Percentiles rank a stretch among this genome's conserved stretches.
These are phyloP conservation scores for Sturmia bella DNA, from an alignment of 2,888 invertebrate species.

Conservation along the genomic window DNA sequence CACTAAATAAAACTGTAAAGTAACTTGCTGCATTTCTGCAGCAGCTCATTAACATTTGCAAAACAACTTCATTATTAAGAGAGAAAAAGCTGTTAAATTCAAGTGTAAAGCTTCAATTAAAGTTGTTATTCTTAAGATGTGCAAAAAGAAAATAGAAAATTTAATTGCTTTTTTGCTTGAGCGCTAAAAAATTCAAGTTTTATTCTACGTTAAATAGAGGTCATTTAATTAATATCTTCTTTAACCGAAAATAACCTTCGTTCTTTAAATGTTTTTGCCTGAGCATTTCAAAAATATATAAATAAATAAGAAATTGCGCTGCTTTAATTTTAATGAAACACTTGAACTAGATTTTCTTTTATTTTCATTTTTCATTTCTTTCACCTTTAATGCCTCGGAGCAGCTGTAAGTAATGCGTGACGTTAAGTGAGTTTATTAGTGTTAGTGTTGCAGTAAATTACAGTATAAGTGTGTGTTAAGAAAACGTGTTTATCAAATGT, in stretches of 20 bases:
- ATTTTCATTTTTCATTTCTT: conserved; percentile 11
- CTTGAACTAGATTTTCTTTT: conserved; percentile 59
- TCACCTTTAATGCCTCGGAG: background rate
- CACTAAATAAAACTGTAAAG: conserved; percentile 20
- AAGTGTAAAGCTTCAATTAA: background rate
- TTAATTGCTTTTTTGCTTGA: background rate
- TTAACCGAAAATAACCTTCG: background rate
- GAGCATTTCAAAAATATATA: background rate
- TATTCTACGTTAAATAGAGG: background rate
- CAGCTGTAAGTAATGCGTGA: conserved; percentile 28
- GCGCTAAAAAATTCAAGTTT: background rate
- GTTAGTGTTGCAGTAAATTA: conserved; percentile 42
- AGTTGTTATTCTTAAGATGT: background rate
- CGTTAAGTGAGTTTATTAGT: conserved; percentile 1
- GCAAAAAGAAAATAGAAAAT: background rate
- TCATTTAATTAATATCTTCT: background rate
- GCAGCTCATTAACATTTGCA: conserved; percentile 15
- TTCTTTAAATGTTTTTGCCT: background rate
- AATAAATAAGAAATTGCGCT: background rate
- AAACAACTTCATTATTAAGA: conserved; percentile 30
- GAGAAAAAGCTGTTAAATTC: too few relatives aligned
- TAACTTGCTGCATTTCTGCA: conserved; percentile 26
- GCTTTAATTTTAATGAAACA: conserved; percentile 37
- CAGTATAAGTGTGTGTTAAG: conserved; percentile 42
- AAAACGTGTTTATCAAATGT: conserved; percentile 2